phyloP scores from a whole-genome alignment of 1,140 invertebrate genomes.

The Dreissena rostriformis region DNA sequence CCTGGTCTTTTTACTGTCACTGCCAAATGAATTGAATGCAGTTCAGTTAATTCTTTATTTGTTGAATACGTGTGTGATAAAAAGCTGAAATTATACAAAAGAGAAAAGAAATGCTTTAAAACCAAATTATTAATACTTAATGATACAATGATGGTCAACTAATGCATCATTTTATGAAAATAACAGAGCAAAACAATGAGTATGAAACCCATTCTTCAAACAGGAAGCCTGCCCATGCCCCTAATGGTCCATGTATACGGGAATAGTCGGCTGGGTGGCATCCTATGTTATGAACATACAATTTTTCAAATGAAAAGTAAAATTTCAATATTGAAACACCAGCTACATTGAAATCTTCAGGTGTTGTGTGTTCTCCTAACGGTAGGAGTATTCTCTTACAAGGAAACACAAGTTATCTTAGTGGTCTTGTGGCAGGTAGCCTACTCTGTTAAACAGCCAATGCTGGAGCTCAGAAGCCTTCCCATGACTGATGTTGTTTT shows the following conservation, averaged over 20 bases:
- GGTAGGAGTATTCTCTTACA: neutral
- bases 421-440: conserved; percentile 1
- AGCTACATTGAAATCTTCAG: conserved; percentile 28
- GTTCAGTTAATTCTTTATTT: too few species aligned
- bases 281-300: conserved; percentile 31
- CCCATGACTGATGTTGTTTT: conserved; percentile 31
- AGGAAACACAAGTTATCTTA: conserved; percentile 10
- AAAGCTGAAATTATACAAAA: too few species aligned
- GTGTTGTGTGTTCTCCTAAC: conserved; percentile 30
- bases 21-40: too few species aligned
- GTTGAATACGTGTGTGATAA: too few species aligned
- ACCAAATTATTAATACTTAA: too few species aligned
- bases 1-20: too few species aligned
- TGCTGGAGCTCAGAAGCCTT: conserved; percentile 51
- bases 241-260: conserved; percentile 8
- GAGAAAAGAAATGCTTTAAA: too few species aligned
- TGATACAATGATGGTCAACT: too few species aligned
- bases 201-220: conserved; percentile 21
- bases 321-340: conserved; percentile 14
- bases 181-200: too few species aligned
- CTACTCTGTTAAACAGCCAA: conserved; percentile 18
- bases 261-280: conserved; percentile 8
- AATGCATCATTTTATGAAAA: too few species aligned
- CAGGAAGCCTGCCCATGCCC: conserved; percentile 35
- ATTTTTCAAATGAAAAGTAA: conserved; percentile 39